Base-by-base conservation (phyloP, 2,113 vertebrate species). In the Centropristis striata region DNA sequence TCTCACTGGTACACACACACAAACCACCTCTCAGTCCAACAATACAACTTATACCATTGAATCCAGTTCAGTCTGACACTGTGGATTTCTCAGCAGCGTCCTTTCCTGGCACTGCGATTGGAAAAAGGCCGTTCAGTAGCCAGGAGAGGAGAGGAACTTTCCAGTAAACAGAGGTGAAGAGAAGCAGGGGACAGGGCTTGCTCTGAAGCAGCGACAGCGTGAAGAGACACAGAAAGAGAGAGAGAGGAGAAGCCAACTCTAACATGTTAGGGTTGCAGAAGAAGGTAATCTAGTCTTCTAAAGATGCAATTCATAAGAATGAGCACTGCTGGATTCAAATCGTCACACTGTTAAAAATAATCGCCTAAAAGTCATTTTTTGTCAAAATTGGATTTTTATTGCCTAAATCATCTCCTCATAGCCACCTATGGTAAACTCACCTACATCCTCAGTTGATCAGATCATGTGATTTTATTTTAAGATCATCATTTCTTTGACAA, bases 21-120 rank as follows among this genome's bases (percentile, higher is more conserved):
- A 66, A 58, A 63, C 47, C 41, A 5, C 21, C 44, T 15, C 44
- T 54, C 59, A 66, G 23, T 57, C 20, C 70, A 84, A 71, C 73
- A 80, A 80, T 28, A 75, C 54, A 78, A 65, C 25, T 58, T 85
- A 39, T 95, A 96, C 95, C 95, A 96, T 96, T 94, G 94, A 94
- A 90, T 96, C 94, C 93, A 92, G 88, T 71, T 90, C 90, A 78
- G 87, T 88, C 83, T 83, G 90, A 91, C 86, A 90, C 86, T 87
- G 91, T 80, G 79, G 86, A 71, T 92, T 87, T 92, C 81, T 91
- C 91, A 81, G 84, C 83, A 85, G 85, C 80, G 86, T 93, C 90
- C 84, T 77, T 88, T 89, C 88, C 89, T 92, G 93, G 93, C 86
- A 92, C 78, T 74, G 75, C 49, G 65, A 83, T 73, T 28, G 88